Evolutionary conservation across 1,140 invertebrate species (phyloP), one percentile per base, ranked within the genome.

Genomic region (Drosophila pachea): DNA sequence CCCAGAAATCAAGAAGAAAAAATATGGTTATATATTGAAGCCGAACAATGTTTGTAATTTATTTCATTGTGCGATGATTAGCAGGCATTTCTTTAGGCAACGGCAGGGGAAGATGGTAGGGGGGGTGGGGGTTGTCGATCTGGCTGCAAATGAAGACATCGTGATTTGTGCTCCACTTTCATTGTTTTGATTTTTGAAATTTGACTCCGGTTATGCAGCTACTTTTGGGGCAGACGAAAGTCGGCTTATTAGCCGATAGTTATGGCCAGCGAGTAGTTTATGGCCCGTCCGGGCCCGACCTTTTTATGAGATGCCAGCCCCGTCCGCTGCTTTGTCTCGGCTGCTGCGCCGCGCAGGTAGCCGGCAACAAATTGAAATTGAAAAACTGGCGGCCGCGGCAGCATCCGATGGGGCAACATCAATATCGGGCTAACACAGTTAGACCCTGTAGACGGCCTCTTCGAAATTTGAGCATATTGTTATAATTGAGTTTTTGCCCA

Each of bases 381-480:
- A 66, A 66, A 59, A 58, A 43, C 32, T 36, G 52, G 40, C 47
- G 22, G 8, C 31, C 22, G n/a, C 7, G 29, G 8, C 22, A 52
- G n/a, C 7, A 47, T n/a, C 32, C 35, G 9, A 22, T 4, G 29
- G 7, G 14, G 16, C 31, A 45, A 32, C 11, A 47, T 42, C 32
- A 47, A 22, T 33, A 38, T n/a, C 22, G 29, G 50, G 32, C 50
- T 42, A 45, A 22, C 47, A 59, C 55, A 53, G n/a, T 42, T 45
- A 45, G 47, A 7, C 40, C 38, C 8, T n/a, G n/a, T n/a, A n/a
- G n/a, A n/a, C n/a, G 58, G 42, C 16, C 40, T n/a, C 16, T 60
- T 50, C 43, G 74, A 88, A 88, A 88, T 88, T 77, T 70, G 74
- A 86, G 87, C 87, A 88, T 88, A 88, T 88, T 88, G 87, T 87